Evolutionary conservation across 2,888 invertebrate species (phyloP).

Genomic region (Lepidonotus clava): DNA sequence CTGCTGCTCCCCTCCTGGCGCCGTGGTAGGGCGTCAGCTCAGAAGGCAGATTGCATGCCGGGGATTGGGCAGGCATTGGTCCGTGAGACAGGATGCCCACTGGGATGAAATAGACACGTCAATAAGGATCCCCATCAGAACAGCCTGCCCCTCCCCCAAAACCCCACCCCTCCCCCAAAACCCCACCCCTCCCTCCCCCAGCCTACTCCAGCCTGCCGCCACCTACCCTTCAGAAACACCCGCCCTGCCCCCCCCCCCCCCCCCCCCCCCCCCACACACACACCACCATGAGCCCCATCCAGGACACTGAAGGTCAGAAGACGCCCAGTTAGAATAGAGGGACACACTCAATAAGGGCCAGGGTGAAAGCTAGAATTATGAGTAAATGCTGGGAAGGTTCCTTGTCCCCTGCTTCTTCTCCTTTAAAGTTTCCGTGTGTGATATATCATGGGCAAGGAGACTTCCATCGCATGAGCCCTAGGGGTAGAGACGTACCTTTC

Average conservation of each 20-base stretch:
- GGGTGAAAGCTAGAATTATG: too few species aligned
- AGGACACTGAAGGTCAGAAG: too few species aligned
- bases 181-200: neutral
- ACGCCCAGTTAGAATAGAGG: too few species aligned
- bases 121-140: neutral
- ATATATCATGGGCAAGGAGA: too few species aligned
- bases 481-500: too few species aligned
- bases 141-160: neutral
- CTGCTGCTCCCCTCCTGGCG: neutral
- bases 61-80: neutral
- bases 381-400: too few species aligned
- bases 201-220: neutral
- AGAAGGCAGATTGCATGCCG: neutral
- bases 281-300: neutral
- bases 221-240: neutral
- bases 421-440: too few species aligned
- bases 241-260: neutral
- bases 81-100: neutral
- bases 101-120: constrained; percentile 25
- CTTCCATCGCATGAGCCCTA: too few species aligned
- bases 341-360: too few species aligned
- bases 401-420: too few species aligned
- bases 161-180: neutral
- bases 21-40: neutral
- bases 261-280: neutral